Conservation (phyloP, 1,140 invertebrate species). For the Zaprionus kolodkinae region DNA sequence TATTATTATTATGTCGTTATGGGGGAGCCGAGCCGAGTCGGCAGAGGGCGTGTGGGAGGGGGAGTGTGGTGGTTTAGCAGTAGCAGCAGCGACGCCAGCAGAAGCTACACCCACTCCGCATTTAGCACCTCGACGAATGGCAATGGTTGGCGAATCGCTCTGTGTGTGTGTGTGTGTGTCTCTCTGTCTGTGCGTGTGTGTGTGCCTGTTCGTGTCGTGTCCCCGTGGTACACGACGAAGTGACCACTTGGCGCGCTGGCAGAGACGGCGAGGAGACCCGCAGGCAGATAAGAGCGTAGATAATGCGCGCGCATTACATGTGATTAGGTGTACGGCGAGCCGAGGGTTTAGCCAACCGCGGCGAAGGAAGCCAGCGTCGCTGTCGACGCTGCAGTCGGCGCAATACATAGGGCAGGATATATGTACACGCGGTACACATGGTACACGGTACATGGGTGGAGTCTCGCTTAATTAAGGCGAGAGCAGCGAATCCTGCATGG, state of each 20-base stretch:
- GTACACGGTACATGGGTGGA: conserved; percentile 38
- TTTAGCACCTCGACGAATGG: conserved; percentile 73
- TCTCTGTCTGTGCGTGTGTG: conserved; percentile 19
- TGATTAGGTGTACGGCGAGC: conserved; percentile 78
- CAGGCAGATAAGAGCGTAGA: conserved; percentile 80
- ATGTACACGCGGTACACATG: background rate
- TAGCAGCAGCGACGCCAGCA: conserved; percentile 18
- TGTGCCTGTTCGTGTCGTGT: conserved; percentile 39
- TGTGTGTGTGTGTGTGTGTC: conserved; percentile 30
- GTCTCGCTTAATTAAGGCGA: conserved; percentile 38
- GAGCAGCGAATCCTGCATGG: background rate
- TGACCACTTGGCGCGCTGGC: conserved; percentile 41
- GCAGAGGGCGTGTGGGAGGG: background rate
- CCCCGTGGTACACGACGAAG: conserved; percentile 60
- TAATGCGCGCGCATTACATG: conserved; percentile 84
- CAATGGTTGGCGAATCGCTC: conserved; percentile 61
- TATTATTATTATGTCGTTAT: conserved; percentile 71
- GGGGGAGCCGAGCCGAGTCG: conserved; percentile 15
- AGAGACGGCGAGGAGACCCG: conserved; percentile 26
- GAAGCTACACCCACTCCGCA: conserved; percentile 71
- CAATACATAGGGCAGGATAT: conserved; percentile 13
- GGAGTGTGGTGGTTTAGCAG: background rate
- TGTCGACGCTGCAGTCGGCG: conserved; percentile 34
- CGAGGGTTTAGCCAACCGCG: conserved; percentile 83
- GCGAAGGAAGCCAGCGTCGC: conserved; percentile 45